These are phyloP conservation scores for Coelopa pilipes DNA, from an alignment of 2,888 invertebrate species.

Conservation along the genomic window DNA sequence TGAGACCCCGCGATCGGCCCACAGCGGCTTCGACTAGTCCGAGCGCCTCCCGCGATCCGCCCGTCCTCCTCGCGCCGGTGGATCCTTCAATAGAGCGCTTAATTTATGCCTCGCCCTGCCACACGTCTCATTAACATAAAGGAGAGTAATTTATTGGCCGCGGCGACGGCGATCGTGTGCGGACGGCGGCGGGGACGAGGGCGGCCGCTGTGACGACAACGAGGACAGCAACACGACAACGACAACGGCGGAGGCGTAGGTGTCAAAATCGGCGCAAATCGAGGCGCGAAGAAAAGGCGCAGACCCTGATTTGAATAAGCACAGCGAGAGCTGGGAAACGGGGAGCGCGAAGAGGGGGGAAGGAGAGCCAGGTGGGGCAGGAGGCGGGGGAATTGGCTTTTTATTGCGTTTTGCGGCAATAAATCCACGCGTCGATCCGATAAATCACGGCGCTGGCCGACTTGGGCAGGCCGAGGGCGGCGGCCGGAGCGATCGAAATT, in stretches of 20 bases:
- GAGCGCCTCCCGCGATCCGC: not conserved
- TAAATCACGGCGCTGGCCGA: not conserved
- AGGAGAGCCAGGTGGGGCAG: no score
- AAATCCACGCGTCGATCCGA: not conserved
- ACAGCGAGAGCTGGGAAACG: not conserved
- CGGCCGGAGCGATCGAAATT: not conserved
- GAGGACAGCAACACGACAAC: no score
- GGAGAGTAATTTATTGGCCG: slow-evolving; percentile 52
- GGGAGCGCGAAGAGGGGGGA: not conserved
- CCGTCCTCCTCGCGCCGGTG: not conserved
- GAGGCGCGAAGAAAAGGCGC: not conserved
- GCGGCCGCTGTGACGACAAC: not conserved
- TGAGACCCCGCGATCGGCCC: not conserved
- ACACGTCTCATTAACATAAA: slow-evolving; percentile 53
- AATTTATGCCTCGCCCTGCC: slow-evolving; percentile 31
- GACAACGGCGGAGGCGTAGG: slow-evolving; percentile 5
- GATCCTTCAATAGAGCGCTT: not conserved
- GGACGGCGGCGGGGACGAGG: not conserved
- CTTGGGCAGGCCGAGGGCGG: not conserved
- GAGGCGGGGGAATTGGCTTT: slow-evolving; percentile 9
- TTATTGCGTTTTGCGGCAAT: slow-evolving; percentile 20
- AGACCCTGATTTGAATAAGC: slow-evolving; percentile 21
- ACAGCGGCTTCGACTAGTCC: not conserved
- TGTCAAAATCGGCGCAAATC: slow-evolving; percentile 1
- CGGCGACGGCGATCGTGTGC: slow-evolving; percentile 44